Percentiles rank a stretch among this genome's conserved stretches.
phyloP scores from a whole-genome alignment of 1,140 invertebrate genomes.

The Mactra quadrangularis region DNA sequence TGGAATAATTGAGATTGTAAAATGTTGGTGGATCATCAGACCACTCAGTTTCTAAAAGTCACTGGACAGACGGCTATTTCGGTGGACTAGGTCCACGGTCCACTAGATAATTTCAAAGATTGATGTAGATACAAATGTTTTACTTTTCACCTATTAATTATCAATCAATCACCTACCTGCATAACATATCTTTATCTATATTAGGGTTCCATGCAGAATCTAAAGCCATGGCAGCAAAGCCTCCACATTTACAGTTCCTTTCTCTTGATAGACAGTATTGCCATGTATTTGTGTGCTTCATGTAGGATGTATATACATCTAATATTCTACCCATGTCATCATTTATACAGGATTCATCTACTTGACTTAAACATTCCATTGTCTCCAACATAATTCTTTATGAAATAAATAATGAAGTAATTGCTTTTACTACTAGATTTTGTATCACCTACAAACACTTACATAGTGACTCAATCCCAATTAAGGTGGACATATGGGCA shows the following conservation, averaged over 20 bases:
- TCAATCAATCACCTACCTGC: slow-evolving; percentile 36
- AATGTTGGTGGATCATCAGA: too few relatives aligned
- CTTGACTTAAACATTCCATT: slow-evolving; percentile 4
- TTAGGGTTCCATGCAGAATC: slow-evolving; percentile 10
- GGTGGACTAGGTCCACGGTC: too few relatives aligned
- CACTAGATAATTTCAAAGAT: too few relatives aligned
- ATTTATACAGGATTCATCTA: not conserved
- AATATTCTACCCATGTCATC: slow-evolving; percentile 1
- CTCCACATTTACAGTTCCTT: slow-evolving; percentile 28
- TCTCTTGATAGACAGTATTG: not conserved
- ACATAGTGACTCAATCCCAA: too few relatives aligned
- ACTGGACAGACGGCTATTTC: too few relatives aligned
- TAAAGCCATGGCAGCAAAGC: not conserved
- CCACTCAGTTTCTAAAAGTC: too few relatives aligned
- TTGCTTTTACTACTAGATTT: not conserved
- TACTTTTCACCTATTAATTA: too few relatives aligned
- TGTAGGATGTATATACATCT: not conserved
- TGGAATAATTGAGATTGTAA: too few relatives aligned
- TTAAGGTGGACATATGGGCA: too few relatives aligned
- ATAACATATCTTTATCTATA: not conserved
- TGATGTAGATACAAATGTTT: too few relatives aligned
- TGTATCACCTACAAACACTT: too few relatives aligned
- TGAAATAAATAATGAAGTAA: not conserved
- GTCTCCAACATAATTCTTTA: slow-evolving; percentile 14
- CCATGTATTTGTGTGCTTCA: slow-evolving; percentile 1